Evolutionary conservation across 1,140 invertebrate genomes (phyloP).

Genomic region (Sycobia sp.): DNA sequence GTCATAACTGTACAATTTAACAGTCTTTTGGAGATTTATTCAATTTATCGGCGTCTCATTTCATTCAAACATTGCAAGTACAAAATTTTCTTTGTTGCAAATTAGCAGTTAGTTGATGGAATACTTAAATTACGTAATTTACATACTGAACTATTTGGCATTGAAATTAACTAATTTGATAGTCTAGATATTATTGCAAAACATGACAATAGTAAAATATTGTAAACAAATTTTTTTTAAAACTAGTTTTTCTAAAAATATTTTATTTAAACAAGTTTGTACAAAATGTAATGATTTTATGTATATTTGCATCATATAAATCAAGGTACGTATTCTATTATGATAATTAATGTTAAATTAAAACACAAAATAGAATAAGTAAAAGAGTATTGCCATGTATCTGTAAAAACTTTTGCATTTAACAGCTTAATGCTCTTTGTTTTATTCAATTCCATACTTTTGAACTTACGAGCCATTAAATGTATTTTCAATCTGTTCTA

Average conservation of each 20-base stretch:
- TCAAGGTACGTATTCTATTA: not conserved
- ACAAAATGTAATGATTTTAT: not conserved
- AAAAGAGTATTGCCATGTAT: constrained; percentile 14
- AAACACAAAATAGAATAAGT: not conserved
- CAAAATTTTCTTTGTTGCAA: constrained; percentile 22
- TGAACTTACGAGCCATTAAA: constrained; percentile 49
- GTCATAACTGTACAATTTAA: constrained; percentile 21
- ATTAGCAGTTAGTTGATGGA: not conserved
- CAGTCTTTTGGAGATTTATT: not conserved
- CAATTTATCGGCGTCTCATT: not conserved
- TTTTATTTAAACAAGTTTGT: not conserved
- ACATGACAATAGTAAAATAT: constrained; percentile 5
- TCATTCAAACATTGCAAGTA: constrained; percentile 25
- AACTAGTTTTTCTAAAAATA: not conserved
- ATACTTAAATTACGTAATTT: not conserved
- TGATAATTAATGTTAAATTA: not conserved
- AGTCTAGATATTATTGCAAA: constrained; percentile 4
- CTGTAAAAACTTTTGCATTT: not conserved
- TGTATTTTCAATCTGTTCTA: constrained; percentile 48
- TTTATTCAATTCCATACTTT: constrained; percentile 52
- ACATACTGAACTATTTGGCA: not conserved
- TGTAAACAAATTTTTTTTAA: constrained; percentile 2
- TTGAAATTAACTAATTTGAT: constrained; percentile 15
- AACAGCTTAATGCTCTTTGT: constrained; percentile 34
- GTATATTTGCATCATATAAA: too few species aligned